Conservation (phyloP, 2,113 vertebrate species). For the Cephalopholis sonnerati region DNA sequence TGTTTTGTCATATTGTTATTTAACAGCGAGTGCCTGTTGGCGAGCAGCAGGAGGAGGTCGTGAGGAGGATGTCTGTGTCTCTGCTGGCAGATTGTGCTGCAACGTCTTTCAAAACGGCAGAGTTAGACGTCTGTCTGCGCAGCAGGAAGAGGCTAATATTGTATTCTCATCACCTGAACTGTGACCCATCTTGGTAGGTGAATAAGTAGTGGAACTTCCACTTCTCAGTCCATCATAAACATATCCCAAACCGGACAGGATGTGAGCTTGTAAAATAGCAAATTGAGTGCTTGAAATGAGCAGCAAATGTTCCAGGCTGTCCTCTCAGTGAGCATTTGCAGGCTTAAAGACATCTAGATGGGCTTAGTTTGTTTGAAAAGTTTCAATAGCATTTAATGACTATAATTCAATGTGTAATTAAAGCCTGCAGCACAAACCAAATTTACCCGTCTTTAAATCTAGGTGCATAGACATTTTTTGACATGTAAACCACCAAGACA, state of each 20-base stretch:
- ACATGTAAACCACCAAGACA: not conserved
- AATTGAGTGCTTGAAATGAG: not conserved
- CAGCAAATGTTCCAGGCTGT: not conserved
- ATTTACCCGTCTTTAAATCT: too few species aligned
- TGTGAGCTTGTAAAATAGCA: too few species aligned
- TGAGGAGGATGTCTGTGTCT: not conserved
- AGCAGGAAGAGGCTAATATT: conserved; percentile 6
- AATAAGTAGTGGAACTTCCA: not conserved
- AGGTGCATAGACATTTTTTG: not conserved
- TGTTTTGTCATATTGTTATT: conserved; percentile 30
- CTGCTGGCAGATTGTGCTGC: not conserved
- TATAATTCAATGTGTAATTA: not conserved
- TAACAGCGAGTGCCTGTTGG: not conserved
- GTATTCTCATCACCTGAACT: conserved; percentile 18
- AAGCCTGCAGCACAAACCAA: not conserved
- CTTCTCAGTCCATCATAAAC: conserved; percentile 4
- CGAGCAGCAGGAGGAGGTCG: not conserved
- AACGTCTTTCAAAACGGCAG: not conserved
- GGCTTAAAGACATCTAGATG: not conserved
- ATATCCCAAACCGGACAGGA: too few species aligned
- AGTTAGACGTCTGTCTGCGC: not conserved
- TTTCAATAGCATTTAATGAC: not conserved
- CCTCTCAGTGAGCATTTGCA: not conserved
- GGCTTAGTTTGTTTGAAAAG: not conserved
- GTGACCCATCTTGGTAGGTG: not conserved